Percentiles rank a stretch among this genome's conserved stretches.
These are phyloP conservation scores for Coreius guichenoti DNA, from an alignment of 2,797 vertebrate species.

Conservation along the genomic window DNA sequence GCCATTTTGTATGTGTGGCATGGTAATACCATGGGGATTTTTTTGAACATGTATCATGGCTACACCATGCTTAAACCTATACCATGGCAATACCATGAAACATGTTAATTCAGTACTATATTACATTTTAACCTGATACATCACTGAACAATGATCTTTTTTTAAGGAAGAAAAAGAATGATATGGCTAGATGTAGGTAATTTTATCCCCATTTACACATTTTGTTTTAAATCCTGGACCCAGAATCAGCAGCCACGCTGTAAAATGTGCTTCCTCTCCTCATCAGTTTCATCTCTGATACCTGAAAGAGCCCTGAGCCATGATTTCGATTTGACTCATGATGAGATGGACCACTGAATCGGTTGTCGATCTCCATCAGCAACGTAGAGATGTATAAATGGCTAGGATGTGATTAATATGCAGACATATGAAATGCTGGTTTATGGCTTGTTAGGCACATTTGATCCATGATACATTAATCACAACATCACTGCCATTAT, in stretches of 20 bases:
- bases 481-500: slow-evolving; percentile 70
- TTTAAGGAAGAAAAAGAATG: background rate
- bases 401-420: slow-evolving; percentile 68
- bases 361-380: slow-evolving; percentile 59
- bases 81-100: background rate
- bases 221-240: background rate
- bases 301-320: slow-evolving; percentile 12
- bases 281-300: slow-evolving; percentile 18
- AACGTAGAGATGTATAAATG: slow-evolving; percentile 62
- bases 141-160: background rate
- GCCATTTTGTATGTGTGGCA: background rate
- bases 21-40: background rate
- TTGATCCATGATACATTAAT: slow-evolving; percentile 76
- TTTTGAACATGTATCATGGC: background rate
- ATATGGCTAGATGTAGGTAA: background rate
- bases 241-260: background rate
- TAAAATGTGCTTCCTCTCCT: background rate
- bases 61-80: too few relatives aligned
- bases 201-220: background rate
- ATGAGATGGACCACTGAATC: background rate
- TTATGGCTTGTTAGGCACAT: slow-evolving; percentile 70
- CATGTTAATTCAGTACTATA: background rate
- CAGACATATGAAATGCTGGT: slow-evolving; percentile 62
- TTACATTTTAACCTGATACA: background rate
- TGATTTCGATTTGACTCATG: slow-evolving; percentile 4